Percentiles rank a stretch among this genome's conserved stretches.
These are phyloP conservation scores for Trimorus sp. DNA, from an alignment of 2,888 invertebrate species.

Conservation along the genomic window DNA sequence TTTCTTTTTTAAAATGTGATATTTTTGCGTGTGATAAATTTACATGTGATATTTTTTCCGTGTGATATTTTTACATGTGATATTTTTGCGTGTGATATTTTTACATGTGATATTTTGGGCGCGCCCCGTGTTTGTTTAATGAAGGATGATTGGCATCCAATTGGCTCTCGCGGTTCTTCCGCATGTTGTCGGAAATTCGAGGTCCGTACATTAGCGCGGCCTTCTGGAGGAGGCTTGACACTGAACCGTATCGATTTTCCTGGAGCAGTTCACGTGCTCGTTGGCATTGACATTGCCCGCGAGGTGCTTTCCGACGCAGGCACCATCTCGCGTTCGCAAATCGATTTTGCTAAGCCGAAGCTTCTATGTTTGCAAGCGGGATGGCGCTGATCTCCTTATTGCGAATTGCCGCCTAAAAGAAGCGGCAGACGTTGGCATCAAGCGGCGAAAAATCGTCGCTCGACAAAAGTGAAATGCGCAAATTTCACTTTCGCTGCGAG, in stretches of 20 bases:
- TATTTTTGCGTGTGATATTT: no score
- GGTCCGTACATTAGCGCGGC: conserved; percentile 45
- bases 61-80: no score
- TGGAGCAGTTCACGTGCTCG: conserved; percentile 78
- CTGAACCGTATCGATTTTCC: conserved; percentile 80
- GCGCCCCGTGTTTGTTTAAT: no score
- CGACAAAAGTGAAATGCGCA: no score
- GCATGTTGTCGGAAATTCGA: conserved; percentile 20
- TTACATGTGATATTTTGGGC: no score
- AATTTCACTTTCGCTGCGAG: no score
- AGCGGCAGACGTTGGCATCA: background rate
- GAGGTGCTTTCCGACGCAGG: conserved; percentile 68
- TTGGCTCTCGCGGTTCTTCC: conserved; percentile 8
- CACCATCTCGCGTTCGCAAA: conserved; percentile 75
- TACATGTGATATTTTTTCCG: no score
- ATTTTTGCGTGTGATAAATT: no score
- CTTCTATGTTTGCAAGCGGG: conserved; percentile 67
- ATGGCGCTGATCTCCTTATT: conserved; percentile 50
- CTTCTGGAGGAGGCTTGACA: conserved; percentile 70
- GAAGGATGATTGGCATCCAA: background rate
- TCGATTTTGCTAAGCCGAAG: conserved; percentile 68
- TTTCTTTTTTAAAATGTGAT: no score
- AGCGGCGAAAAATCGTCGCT: no score
- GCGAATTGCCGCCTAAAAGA: conserved; percentile 17
- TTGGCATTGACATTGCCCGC: conserved; percentile 81